phyloP scores from a whole-genome alignment of 2,797 vertebrate species.

The Monodelphis domestica region DNA sequence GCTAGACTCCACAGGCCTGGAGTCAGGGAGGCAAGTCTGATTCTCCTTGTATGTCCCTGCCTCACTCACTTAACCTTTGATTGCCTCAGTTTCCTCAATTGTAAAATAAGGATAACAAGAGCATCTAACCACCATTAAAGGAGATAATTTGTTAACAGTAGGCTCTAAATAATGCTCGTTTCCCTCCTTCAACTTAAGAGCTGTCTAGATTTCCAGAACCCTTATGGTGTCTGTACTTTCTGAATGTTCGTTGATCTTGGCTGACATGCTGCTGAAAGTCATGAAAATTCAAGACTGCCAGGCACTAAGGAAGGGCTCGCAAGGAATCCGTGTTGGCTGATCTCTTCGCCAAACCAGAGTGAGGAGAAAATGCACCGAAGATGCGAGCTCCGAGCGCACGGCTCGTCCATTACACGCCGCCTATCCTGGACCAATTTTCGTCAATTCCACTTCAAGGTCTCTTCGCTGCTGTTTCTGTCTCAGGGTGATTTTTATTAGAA shows the following conservation, averaged over 20 bases:
- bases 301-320: background rate
- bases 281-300: background rate
- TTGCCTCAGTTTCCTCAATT: background rate
- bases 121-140: background rate
- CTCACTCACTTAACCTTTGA: background rate
- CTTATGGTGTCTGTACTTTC: background rate
- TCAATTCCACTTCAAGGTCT: background rate
- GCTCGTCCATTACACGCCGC: background rate
- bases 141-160: no score
- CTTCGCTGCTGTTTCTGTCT: background rate
- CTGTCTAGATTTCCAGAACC: background rate
- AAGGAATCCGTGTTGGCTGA: background rate
- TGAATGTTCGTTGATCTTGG: background rate
- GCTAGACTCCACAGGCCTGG: no score
- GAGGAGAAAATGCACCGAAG: background rate
- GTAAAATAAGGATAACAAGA: background rate
- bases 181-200: background rate
- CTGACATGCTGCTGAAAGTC: background rate
- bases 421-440: background rate
- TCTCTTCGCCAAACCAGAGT: background rate
- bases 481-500: background rate
- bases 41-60: background rate
- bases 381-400: background rate
- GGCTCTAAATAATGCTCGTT: background rate
- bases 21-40: background rate